Evolutionary conservation across 2,888 invertebrate genomes (phyloP).

Genomic region (Tetanocera ferruginea): DNA sequence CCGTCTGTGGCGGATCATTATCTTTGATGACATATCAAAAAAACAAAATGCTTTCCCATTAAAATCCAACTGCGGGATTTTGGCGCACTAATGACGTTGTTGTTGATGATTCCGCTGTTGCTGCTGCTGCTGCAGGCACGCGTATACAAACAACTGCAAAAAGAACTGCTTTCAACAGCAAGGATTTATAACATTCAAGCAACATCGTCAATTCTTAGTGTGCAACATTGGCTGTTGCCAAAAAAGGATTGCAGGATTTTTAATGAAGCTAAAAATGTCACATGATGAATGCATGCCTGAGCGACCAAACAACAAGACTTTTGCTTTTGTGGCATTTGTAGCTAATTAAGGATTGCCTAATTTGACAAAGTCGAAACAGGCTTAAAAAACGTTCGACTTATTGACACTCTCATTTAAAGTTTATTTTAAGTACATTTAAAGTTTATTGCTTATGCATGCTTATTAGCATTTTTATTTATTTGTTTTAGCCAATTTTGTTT

Average conservation of each 20-base stretch:
- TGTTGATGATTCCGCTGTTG: constrained; percentile 42
- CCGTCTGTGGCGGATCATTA: constrained; percentile 26
- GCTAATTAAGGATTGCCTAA: constrained; percentile 60
- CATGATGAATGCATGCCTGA: constrained; percentile 18
- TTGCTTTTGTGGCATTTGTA: constrained; percentile 46
- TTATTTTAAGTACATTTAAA: not conserved
- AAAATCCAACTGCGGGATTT: constrained; percentile 37
- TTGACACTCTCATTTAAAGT: not conserved
- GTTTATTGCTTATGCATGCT: no score
- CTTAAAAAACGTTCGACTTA: not conserved
- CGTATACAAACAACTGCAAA: constrained; percentile 1
- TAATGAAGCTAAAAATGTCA: constrained; percentile 37
- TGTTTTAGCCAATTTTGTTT: not conserved
- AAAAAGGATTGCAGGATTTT: constrained; percentile 38
- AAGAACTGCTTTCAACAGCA: not conserved
- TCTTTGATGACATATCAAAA: constrained; percentile 30
- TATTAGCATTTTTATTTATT: no score
- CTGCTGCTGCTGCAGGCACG: constrained; percentile 32
- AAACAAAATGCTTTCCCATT: constrained; percentile 29
- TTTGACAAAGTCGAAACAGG: constrained; percentile 44
- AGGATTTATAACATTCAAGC: constrained; percentile 2
- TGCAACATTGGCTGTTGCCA: constrained; percentile 8
- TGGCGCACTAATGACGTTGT: constrained; percentile 34
- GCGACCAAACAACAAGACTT: not conserved
- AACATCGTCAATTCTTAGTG: constrained; percentile 14